Conservation (phyloP, 2,888 invertebrate genomes). For the Melanostoma mellinum region DNA sequence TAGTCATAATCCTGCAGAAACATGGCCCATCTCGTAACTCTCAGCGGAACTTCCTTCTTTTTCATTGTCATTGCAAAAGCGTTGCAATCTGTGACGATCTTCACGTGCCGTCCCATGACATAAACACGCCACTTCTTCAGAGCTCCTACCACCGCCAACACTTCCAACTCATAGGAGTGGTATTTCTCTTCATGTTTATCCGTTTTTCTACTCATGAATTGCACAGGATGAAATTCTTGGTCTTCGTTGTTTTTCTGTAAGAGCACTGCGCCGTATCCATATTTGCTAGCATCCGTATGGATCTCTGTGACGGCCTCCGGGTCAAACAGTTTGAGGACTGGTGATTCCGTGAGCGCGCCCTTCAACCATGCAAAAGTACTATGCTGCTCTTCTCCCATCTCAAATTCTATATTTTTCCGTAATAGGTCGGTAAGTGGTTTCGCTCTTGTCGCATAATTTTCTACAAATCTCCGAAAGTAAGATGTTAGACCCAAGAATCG, state of each 20-base stretch:
- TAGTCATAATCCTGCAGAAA: conserved; percentile 25
- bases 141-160: conserved; percentile 66
- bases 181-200: conserved; percentile 65
- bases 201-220: conserved; percentile 73
- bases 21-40: conserved; percentile 16
- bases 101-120: conserved; percentile 6
- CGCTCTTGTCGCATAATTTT: conserved; percentile 41
- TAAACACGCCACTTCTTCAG: conserved; percentile 68
- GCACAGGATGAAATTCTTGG: conserved; percentile 64
- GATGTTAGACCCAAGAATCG: conserved; percentile 20
- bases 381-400: conserved; percentile 25
- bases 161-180: conserved; percentile 73
- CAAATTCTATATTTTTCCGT: conserved; percentile 44
- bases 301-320: too few species aligned
- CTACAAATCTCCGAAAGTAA: conserved; percentile 35
- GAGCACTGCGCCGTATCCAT: conserved; percentile 66
- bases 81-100: conserved; percentile 28
- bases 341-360: background rate
- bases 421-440: conserved; percentile 71
- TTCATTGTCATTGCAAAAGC: conserved; percentile 29
- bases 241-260: conserved; percentile 70
- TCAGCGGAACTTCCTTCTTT: background rate
- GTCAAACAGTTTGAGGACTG: conserved; percentile 25
- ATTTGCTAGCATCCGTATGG: background rate
- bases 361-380: conserved; percentile 21